Evolutionary conservation across 2,113 vertebrate genomes (phyloP).

Genomic region (Geococcyx californianus): DNA sequence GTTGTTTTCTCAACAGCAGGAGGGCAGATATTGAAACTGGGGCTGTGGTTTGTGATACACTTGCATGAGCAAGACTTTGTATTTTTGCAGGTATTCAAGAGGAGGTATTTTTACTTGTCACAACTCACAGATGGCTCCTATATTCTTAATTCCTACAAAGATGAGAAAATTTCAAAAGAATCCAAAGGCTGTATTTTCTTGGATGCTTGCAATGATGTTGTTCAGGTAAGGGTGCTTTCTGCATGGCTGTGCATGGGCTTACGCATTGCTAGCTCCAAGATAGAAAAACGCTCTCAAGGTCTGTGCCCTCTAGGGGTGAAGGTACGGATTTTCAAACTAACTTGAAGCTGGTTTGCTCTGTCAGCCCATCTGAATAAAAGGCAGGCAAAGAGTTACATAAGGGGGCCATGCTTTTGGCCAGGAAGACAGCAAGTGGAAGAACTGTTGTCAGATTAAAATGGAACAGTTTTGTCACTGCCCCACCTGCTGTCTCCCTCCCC

Average conservation of each 20-base stretch:
- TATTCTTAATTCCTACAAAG: slow-evolving; percentile 97
- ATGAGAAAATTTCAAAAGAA: slow-evolving; percentile 95
- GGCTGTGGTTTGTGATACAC: not conserved
- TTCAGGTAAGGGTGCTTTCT: slow-evolving; percentile 79
- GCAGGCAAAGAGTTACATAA: not conserved
- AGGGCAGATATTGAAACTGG: not conserved
- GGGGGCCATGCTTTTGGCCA: not conserved
- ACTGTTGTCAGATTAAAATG: not conserved
- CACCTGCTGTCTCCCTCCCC: not conserved
- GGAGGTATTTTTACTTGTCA: slow-evolving; percentile 94
- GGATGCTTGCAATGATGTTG: slow-evolving; percentile 94
- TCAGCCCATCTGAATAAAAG: not conserved
- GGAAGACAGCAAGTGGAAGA: not conserved
- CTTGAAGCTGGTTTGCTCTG: not conserved
- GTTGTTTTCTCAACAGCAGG: not conserved
- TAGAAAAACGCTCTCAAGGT: not conserved
- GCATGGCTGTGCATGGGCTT: not conserved
- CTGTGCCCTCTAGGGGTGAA: not conserved
- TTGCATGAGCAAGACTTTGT: not conserved
- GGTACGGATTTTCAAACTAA: not conserved
- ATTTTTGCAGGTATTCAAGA: slow-evolving; percentile 89
- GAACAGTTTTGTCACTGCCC: not conserved
- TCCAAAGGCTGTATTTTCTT: slow-evolving; percentile 97
- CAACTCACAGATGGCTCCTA: slow-evolving; percentile 97
- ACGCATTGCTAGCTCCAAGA: not conserved